These are phyloP conservation scores for Chloroclystis v-ata DNA, from an alignment of 2,888 invertebrate genomes.

Conservation along the genomic window DNA sequence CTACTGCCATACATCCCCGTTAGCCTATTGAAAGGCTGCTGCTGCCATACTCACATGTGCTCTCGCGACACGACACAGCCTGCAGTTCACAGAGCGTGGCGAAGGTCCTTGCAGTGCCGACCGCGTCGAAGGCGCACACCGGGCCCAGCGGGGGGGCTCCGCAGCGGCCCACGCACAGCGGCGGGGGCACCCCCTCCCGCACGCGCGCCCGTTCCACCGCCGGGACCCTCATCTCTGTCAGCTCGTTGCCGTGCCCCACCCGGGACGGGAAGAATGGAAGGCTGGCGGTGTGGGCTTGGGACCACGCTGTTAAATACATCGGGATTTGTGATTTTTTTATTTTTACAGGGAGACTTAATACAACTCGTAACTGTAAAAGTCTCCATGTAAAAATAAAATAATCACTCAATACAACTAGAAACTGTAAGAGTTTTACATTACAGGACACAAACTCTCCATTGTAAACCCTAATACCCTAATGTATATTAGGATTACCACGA, in stretches of 20 bases:
- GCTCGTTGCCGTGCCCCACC: constrained; percentile 46
- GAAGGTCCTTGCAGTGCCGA: constrained; percentile 76
- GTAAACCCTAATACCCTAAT: too few species aligned
- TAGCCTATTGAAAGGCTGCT: too few species aligned
- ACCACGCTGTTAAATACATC: constrained; percentile 48
- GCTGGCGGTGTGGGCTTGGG: constrained; percentile 50
- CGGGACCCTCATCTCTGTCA: constrained; percentile 37
- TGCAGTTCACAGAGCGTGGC: constrained; percentile 78
- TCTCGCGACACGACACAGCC: constrained; percentile 76
- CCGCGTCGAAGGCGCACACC: constrained; percentile 78
- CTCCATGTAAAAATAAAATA: too few species aligned
- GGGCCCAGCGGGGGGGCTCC: constrained; percentile 69
- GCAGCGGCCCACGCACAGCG: constrained; percentile 63
- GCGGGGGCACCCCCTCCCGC: constrained; percentile 64
- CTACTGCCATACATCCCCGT: too few species aligned
- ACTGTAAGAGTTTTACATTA: too few species aligned
- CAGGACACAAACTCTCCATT: too few species aligned
- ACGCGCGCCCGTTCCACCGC: constrained; percentile 49
- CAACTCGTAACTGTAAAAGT: too few species aligned
- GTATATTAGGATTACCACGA: too few species aligned
- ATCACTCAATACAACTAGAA: too few species aligned
- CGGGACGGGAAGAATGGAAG: constrained; percentile 55
- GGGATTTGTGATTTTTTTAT: background rate
- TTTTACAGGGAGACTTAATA: too few species aligned
- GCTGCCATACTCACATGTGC: constrained; percentile 80